Conservation (phyloP, 2,888 invertebrate genomes). For the Eumerus sabulonum region DNA sequence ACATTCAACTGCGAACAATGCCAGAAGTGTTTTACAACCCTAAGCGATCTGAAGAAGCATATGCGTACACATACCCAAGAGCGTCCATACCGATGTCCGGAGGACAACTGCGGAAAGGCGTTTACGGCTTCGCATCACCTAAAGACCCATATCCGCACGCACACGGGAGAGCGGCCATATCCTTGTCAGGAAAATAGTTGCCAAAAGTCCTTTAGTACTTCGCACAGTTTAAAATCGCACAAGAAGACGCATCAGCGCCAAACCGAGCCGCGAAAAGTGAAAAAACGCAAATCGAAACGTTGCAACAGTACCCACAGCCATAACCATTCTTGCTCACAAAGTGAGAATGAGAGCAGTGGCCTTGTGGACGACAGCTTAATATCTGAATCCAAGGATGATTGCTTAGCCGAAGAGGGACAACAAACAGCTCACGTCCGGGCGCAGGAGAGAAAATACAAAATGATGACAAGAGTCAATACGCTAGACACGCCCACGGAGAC, state of each 20-base stretch:
- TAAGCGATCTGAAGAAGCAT: constrained; percentile 97
- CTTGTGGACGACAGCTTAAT: constrained; percentile 46
- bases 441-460: constrained; percentile 7
- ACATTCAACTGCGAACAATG: constrained; percentile 96
- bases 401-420: background rate
- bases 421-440: constrained; percentile 2
- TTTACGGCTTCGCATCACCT: constrained; percentile 96
- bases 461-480: constrained; percentile 71
- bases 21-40: constrained; percentile 94
- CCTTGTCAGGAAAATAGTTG: constrained; percentile 85
- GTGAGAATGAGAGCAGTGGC: constrained; percentile 58
- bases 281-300: constrained; percentile 69
- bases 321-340: constrained; percentile 60
- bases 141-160: constrained; percentile 90
- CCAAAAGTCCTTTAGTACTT: constrained; percentile 88
- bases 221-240: constrained; percentile 91
- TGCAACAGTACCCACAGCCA: constrained; percentile 58
- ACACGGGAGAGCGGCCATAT: constrained; percentile 89
- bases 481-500: constrained; percentile 74
- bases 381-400: constrained; percentile 31
- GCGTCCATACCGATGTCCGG: constrained; percentile 91
- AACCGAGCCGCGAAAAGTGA: constrained; percentile 44
- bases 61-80: constrained; percentile 95
- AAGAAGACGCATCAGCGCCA: constrained; percentile 85
- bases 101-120: constrained; percentile 92